Conservation (phyloP, 2,113 vertebrate genomes). For the Cephalopterus ornatus region DNA sequence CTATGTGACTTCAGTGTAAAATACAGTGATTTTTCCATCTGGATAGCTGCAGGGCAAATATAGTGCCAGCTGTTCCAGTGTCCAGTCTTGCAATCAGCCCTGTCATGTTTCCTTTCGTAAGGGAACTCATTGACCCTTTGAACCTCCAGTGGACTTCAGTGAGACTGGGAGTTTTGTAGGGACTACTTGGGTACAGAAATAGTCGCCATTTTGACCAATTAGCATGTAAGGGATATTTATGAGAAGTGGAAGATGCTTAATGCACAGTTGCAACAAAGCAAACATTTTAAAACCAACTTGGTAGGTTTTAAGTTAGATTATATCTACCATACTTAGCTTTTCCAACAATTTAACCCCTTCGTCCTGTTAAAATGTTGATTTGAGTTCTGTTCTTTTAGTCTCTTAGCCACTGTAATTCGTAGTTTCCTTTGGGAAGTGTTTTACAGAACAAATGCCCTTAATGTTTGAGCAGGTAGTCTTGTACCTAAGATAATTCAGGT, state of each 20-base stretch:
- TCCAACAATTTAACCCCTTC: neutral
- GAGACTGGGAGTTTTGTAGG: neutral
- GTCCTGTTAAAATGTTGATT: neutral
- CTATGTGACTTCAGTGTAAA: neutral
- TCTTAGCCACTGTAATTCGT: neutral
- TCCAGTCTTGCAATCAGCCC: neutral
- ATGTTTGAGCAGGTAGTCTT: neutral
- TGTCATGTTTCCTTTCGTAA: neutral
- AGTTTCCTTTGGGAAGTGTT: neutral
- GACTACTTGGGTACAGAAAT: neutral
- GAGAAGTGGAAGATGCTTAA: neutral
- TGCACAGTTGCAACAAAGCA: neutral
- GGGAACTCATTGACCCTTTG: neutral
- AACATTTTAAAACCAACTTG: neutral
- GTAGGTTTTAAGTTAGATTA: neutral
- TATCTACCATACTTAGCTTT: neutral
- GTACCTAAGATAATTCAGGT: neutral
- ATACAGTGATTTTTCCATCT: accelerated
- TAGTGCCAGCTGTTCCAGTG: neutral
- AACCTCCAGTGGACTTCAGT: neutral
- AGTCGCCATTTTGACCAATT: neutral
- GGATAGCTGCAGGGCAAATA: neutral
- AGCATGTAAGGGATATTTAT: neutral
- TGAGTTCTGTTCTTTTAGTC: neutral
- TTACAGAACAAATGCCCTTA: neutral